Conservation (phyloP, 2,797 vertebrate species). For the Melanotaenia parkinsoni region DNA sequence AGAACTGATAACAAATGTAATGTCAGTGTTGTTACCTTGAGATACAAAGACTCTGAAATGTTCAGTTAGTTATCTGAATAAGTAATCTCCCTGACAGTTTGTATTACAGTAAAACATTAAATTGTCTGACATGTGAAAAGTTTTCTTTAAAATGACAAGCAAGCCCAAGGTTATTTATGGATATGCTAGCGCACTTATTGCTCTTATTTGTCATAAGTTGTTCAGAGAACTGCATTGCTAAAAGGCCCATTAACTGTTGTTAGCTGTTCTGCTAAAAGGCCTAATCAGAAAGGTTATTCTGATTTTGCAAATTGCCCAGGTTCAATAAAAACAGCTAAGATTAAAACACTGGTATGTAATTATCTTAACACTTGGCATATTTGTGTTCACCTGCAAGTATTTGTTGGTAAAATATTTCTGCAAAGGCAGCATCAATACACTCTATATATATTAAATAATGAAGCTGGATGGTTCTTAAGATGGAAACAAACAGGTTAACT, state of each 20-base stretch:
- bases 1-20: background rate
- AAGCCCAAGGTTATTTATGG: background rate
- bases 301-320: background rate
- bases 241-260: too few relatives aligned
- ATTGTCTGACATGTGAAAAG: background rate
- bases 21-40: background rate
- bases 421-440: background rate
- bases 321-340: background rate
- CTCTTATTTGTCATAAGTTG: background rate
- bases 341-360: background rate
- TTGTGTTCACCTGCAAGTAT: background rate
- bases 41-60: background rate
- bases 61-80: background rate
- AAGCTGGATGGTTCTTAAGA: background rate
- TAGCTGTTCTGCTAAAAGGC: background rate
- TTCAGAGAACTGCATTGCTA: background rate
- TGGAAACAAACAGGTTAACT: background rate
- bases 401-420: background rate
- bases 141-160: conserved; percentile 12
- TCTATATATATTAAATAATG: background rate
- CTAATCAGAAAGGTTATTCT: background rate
- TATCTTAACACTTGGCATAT: background rate
- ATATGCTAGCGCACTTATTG: background rate
- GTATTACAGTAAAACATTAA: conserved; percentile 2
- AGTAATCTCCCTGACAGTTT: background rate